Conservation (phyloP, 2,113 vertebrate genomes). For the Malurus elegans region DNA sequence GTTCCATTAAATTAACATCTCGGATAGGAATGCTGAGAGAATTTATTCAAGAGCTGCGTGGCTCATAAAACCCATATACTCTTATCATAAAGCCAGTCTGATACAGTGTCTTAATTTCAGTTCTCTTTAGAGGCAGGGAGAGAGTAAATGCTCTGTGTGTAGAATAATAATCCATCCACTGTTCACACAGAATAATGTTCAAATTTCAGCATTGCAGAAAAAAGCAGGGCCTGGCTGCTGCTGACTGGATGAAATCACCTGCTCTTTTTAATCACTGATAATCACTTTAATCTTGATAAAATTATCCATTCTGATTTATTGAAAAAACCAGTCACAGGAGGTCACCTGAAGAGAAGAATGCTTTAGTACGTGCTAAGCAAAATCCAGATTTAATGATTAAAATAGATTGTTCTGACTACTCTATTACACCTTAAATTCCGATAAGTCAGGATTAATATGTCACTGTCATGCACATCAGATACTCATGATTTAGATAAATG, state of each 20-base stretch:
- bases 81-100: not conserved
- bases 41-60: not conserved
- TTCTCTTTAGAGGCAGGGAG: not conserved
- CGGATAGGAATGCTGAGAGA: not conserved
- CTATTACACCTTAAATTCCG: not conserved
- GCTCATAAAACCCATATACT: not conserved
- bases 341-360: not conserved
- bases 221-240: not conserved
- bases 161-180: not conserved
- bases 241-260: not conserved
- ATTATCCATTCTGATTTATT: not conserved
- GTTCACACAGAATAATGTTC: not conserved
- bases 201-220: not conserved
- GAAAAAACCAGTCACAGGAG: not conserved
- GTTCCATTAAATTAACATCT: slow-evolving; percentile 32
- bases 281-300: not conserved
- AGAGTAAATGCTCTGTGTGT: not conserved
- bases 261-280: not conserved
- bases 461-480: not conserved
- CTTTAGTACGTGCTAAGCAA: not conserved
- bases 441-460: not conserved
- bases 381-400: not conserved
- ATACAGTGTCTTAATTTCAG: not conserved
- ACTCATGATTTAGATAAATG: not conserved
- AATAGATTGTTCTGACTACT: not conserved